Evolutionary conservation across 2,113 vertebrate genomes (phyloP).

Genomic region (Chaenogobius annularis): DNA sequence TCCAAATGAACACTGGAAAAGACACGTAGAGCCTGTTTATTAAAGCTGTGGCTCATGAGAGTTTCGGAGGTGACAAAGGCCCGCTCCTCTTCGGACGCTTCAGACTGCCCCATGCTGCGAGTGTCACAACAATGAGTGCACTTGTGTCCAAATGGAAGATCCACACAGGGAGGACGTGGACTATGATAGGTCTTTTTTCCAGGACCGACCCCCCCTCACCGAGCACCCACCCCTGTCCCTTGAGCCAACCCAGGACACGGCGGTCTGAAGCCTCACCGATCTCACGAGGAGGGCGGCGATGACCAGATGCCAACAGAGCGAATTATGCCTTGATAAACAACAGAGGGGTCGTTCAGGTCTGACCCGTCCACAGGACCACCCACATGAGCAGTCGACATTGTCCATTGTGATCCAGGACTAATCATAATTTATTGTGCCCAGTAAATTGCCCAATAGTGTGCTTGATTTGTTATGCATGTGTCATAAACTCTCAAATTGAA

Average conservation of each 20-base stretch:
- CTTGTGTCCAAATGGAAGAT: conserved; percentile 70
- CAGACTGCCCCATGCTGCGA: conserved; percentile 63
- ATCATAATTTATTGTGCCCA: background rate
- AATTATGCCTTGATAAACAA: conserved; percentile 55
- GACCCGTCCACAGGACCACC: conserved; percentile 47
- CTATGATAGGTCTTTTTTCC: conserved; percentile 38
- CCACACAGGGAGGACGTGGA: conserved; percentile 34
- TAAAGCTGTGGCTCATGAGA: background rate
- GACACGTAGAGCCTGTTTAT: background rate
- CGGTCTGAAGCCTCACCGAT: conserved; percentile 21
- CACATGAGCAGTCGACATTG: conserved; percentile 23
- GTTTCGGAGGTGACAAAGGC: conserved; percentile 12
- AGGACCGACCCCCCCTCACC: conserved; percentile 7
- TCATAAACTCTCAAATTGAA: background rate
- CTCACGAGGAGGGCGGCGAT: conserved; percentile 25
- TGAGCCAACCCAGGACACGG: background rate
- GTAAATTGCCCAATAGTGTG: no score
- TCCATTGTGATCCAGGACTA: background rate
- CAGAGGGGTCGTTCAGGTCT: conserved; percentile 52
- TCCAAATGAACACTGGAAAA: no score
- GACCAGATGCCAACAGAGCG: conserved; percentile 48
- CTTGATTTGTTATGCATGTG: background rate
- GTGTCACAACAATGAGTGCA: conserved; percentile 71
- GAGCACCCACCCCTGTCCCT: conserved; percentile 4
- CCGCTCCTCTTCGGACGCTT: conserved; percentile 14